A percentile compares a stretch with the other conserved stretches of the same genome.
Evolutionary conservation across 2,888 invertebrate species (phyloP).

Genomic region (Dryobotodes eremita): DNA sequence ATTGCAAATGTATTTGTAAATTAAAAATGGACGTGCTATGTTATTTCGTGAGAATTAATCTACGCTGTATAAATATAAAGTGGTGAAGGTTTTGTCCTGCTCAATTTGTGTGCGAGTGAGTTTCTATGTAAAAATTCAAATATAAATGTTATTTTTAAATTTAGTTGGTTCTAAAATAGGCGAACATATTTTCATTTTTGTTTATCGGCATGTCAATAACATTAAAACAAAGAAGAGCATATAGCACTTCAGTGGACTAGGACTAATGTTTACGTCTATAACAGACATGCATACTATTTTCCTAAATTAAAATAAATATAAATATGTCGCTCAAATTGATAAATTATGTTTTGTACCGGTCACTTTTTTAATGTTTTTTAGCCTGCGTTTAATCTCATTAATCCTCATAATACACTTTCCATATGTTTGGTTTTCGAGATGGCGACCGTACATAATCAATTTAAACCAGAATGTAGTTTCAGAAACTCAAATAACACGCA

Average conservation of each 20-base stretch:
- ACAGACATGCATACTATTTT: neutral
- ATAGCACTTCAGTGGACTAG: neutral
- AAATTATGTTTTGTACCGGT: neutral
- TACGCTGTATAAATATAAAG: slow-evolving; percentile 46
- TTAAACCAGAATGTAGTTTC: neutral
- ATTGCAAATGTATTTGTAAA: slow-evolving; percentile 59
- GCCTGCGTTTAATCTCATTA: neutral
- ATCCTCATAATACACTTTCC: neutral
- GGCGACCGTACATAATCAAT: too few relatives aligned
- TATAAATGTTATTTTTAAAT: slow-evolving; percentile 21
- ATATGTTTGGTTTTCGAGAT: neutral
- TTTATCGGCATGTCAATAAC: neutral
- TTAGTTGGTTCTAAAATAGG: neutral
- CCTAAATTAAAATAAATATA: neutral
- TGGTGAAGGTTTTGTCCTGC: neutral
- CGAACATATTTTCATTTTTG: too few relatives aligned
- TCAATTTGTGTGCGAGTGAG: slow-evolving; percentile 4
- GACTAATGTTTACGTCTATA: neutral
- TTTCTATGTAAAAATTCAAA: slow-evolving; percentile 9
- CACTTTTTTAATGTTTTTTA: neutral
- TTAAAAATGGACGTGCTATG: slow-evolving; percentile 45
- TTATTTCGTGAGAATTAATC: slow-evolving; percentile 46
- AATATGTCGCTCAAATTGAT: neutral
- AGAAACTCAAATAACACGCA: neutral
- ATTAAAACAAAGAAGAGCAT: neutral